Percentiles rank a stretch among this genome's conserved stretches.
These are phyloP conservation scores for Euplagia quadripunctaria DNA, from an alignment of 2,888 invertebrate species.

Conservation along the genomic window DNA sequence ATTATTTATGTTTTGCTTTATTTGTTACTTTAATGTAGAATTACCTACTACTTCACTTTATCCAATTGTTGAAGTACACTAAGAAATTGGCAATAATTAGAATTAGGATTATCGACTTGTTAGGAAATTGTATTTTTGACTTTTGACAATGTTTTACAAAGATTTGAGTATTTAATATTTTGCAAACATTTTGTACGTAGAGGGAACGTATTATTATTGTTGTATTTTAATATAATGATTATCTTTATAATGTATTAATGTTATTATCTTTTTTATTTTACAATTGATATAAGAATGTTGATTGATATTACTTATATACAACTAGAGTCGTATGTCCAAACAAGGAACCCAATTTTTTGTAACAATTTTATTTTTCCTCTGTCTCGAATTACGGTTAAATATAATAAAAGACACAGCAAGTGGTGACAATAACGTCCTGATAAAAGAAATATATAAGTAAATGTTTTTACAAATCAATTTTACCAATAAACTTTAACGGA, in stretches of 20 bases:
- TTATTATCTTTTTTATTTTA: neutral
- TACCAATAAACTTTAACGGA: neutral
- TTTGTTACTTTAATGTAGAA: neutral
- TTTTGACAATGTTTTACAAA: constrained; percentile 2
- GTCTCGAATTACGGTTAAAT: neutral
- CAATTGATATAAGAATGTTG: neutral
- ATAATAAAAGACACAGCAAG: neutral
- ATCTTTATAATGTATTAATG: neutral
- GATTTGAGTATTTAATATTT: neutral
- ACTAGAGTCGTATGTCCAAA: neutral
- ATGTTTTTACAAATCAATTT: too few relatives aligned
- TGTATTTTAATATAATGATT: constrained; percentile 8
- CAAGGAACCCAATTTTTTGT: neutral
- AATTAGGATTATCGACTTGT: neutral
- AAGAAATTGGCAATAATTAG: neutral
- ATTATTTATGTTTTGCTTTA: neutral
- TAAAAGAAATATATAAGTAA: too few relatives aligned
- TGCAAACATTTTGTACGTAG: constrained; percentile 11
- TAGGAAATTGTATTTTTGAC: neutral
- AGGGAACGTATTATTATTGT: constrained; percentile 4
- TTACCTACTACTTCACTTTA: neutral
- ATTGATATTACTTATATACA: constrained; percentile 2
- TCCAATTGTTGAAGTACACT: neutral
- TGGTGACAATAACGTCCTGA: too few relatives aligned
- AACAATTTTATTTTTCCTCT: neutral